phyloP scores from a whole-genome alignment of 1,140 invertebrate genomes.

The Papilio aristodemus region DNA sequence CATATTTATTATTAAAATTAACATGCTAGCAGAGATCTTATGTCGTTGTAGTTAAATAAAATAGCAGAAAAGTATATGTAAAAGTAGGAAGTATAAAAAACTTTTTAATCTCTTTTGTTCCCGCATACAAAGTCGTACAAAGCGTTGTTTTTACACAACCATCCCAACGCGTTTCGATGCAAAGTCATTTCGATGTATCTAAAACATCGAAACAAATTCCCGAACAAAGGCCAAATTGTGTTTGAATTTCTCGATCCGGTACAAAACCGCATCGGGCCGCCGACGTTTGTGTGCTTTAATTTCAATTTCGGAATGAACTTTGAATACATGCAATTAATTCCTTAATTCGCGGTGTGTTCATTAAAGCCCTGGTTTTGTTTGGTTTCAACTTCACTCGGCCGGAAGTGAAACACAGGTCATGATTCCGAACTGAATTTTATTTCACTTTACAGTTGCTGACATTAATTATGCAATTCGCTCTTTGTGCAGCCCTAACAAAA shows the following conservation, averaged over 20 bases:
- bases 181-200: constrained; percentile 21
- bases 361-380: constrained; percentile 41
- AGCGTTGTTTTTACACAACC: background rate
- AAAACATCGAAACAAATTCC: constrained; percentile 27
- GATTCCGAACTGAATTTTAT: constrained; percentile 38
- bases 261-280: constrained; percentile 21
- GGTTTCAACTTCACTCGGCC: constrained; percentile 40
- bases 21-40: too few species aligned
- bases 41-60: too few species aligned
- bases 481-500: constrained; percentile 21
- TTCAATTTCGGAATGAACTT: constrained; percentile 26
- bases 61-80: too few species aligned
- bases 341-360: constrained; percentile 38
- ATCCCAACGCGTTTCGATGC: background rate
- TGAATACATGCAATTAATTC: constrained; percentile 34
- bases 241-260: constrained; percentile 22
- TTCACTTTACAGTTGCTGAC: constrained; percentile 32
- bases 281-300: constrained; percentile 25
- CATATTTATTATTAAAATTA: too few species aligned
- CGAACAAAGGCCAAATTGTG: constrained; percentile 23
- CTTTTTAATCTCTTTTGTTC: background rate
- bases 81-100: too few species aligned
- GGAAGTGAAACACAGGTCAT: constrained; percentile 39
- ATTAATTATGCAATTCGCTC: constrained; percentile 37
- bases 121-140: too few species aligned